Base-by-base conservation (phyloP, 2,797 vertebrate genomes). In the Centropyge bicolor region DNA sequence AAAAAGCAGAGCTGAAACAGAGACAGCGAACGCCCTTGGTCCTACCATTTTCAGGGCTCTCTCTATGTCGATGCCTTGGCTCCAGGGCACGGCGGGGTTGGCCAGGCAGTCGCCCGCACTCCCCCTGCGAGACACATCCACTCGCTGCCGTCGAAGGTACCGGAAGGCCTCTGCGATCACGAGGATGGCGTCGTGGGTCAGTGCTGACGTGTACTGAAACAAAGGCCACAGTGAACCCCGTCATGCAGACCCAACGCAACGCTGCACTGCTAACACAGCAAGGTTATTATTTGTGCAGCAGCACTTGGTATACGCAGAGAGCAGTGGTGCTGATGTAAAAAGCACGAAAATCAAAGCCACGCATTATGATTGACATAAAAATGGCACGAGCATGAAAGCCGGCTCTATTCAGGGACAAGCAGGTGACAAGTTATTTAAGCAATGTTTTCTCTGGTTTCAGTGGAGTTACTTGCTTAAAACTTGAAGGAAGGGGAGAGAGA, bases 51-150 rank as follows among this genome's bases (percentile, higher is more conserved):
- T 99, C 78, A 99, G 94, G 0, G 98, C 98, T 94, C 98, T 96
- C 88, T 99, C 98, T 20, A 99, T 99, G 90, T 99, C 98, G 38
- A 98, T 99, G 88, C 98, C 98, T 95, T 99, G 98, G 93, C 98
- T 99, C 98, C 98, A 99, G 0, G 98, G 98, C 59, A 99, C 98
- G 0, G 98, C 98, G 1, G 98, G 98, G 81, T 99, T 99, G 77
- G 98, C 98, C 56, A 99, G 95, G 93, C 98, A 99, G 93, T 99
- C 98, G 66, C 98, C 98, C 4, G 98, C 97, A 20, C 97, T 99
- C 35, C 98, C 98, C 88, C 98, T 95, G 61, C 98, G 96, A 65
- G 98, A 99, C 60, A 99, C 97, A 59, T 99, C 98, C 76, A 99
- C 97, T 4, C 98, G 95, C 86, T 99, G 98, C 56, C 97, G 95